Base-by-base conservation (phyloP, 2,888 invertebrate genomes). In the Callinectes sapidus region DNA sequence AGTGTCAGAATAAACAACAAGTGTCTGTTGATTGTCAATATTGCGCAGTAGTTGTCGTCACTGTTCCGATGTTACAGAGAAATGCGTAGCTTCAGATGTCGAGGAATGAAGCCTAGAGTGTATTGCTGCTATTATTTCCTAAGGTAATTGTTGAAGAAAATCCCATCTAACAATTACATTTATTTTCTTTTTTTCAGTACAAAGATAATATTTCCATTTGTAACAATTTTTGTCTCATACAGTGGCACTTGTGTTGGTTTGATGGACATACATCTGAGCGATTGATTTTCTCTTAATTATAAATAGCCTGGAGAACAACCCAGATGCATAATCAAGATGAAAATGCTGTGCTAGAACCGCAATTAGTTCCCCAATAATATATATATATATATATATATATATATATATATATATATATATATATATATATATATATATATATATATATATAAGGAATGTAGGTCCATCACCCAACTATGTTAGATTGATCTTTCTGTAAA, bases 191-290 rank as follows among this genome's bases (percentile, higher is more conserved):
- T 48, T 39, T 71, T 92, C 87, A 87, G 92, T 92, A 92, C 92
- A 92, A 92, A 92, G 92, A 92, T 92, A 92, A 90, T 92, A 87
- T 87, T 92, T 86, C 90, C 71, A 92, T 87, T 48, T 92, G 90
- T 90, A 92, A 92, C 92, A 92, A 92, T 87, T 71, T 89, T 89
- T 92, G 87, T 90, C 90, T 87, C 90, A 90, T 71, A 90, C 48
- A 48, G 66, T 89, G 89, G 89, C 92, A 92, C 92, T 89, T 92
- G 89, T 39, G 39, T 81, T 85, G 81, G 92, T 89, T 55, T 77
- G 42, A 32, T 91, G 90, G 55, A 88, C 55, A 88, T 81, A 88
- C 87, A 6, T 48, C 48, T 48, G 48, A 10, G 8, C 48, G 8
- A 48, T 0, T 8, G 48, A 48, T 48, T 48, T 48, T 10, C 8